Evolutionary conservation across 2,888 invertebrate genomes (phyloP).

Genomic region (Nymphalis polychloros): DNA sequence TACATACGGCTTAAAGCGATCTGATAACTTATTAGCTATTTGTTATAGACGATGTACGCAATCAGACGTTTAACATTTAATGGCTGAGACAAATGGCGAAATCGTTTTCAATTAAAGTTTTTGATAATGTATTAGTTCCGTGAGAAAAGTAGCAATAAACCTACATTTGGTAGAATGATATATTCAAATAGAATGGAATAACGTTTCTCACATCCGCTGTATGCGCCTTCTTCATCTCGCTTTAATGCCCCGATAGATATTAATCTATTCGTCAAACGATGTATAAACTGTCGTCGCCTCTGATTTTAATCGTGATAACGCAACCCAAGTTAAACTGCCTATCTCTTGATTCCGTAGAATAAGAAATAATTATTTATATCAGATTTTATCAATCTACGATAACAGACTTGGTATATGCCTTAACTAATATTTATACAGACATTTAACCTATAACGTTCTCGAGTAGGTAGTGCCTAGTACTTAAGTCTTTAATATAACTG

Average conservation of each 20-base stretch:
- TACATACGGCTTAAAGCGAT: background rate
- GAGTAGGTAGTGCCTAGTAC: conserved; percentile 2
- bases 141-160: conserved; percentile 81
- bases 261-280: conserved; percentile 76
- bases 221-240: conserved; percentile 68
- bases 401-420: conserved; percentile 13
- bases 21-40: conserved; percentile 5
- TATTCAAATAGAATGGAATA: conserved; percentile 79
- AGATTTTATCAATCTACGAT: conserved; percentile 36
- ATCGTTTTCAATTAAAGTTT: conserved; percentile 75
- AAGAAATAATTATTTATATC: conserved; percentile 40
- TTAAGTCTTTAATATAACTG: conserved; percentile 11
- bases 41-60: conserved; percentile 47
- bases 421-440: conserved; percentile 17
- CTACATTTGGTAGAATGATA: conserved; percentile 78
- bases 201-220: conserved; percentile 75
- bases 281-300: conserved; percentile 64
- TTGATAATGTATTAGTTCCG: conserved; percentile 79
- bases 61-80: conserved; percentile 60
- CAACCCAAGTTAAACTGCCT: conserved; percentile 49
- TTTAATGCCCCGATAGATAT: conserved; percentile 63
- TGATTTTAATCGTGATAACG: conserved; percentile 63
- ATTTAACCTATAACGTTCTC: conserved; percentile 2
- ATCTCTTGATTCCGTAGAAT: conserved; percentile 48
- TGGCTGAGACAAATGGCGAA: conserved; percentile 72